These are phyloP conservation scores for Spinus olivaceus DNA, from an alignment of 2,797 vertebrate genomes.

Conservation along the genomic window DNA sequence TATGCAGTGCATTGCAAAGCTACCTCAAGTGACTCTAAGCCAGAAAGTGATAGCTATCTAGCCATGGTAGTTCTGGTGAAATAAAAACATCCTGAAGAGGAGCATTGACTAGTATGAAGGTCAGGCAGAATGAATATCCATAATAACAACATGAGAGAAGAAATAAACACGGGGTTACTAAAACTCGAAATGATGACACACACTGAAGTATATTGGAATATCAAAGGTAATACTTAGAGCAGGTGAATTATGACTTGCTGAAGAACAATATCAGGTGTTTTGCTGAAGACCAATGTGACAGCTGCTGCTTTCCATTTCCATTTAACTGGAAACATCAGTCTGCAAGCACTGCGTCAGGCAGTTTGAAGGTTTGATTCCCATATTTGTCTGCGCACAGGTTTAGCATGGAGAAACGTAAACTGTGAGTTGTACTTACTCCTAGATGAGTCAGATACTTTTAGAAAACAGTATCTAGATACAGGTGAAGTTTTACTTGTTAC, in stretches of 20 bases:
- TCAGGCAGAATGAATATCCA: not conserved
- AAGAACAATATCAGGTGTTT: not conserved
- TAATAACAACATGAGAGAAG: not conserved
- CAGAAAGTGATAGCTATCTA: not conserved
- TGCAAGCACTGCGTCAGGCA: not conserved
- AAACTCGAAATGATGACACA: not conserved
- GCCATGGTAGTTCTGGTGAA: not conserved
- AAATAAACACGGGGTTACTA: not conserved
- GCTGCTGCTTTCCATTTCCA: not conserved
- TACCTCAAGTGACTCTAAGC: not conserved
- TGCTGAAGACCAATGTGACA: not conserved
- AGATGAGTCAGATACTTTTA: not conserved
- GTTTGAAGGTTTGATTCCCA: not conserved
- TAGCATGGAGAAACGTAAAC: not conserved
- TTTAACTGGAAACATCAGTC: not conserved
- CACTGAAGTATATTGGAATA: not conserved
- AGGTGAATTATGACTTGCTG: not conserved
- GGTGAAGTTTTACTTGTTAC: not conserved
- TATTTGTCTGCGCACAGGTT: not conserved
- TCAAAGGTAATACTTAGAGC: not conserved
- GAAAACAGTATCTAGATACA: not conserved
- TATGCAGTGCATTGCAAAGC: not conserved
- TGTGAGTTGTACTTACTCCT: not conserved
- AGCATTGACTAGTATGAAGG: not conserved
- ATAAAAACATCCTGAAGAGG: not conserved